Conservation (phyloP, 2,797 vertebrate genomes). For the Nasua narica region DNA sequence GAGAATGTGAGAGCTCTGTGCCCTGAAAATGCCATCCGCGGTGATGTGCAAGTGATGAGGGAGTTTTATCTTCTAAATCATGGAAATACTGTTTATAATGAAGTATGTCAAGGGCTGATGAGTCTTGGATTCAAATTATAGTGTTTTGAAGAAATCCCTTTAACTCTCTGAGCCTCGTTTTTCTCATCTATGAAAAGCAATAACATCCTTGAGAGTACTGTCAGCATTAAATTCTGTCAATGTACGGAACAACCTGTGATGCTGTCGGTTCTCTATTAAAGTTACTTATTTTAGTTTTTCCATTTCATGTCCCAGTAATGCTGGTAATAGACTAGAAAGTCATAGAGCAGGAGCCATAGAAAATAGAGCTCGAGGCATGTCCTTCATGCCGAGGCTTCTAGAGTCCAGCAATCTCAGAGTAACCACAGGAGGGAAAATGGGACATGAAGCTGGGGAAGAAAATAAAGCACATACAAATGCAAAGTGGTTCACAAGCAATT, state of each 20-base stretch:
- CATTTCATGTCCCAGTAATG: background rate
- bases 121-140: background rate
- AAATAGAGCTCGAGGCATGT: background rate
- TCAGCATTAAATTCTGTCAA: background rate
- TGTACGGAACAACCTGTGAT: background rate
- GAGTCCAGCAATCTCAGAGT: background rate
- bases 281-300: background rate
- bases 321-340: background rate
- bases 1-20: rapidly evolving
- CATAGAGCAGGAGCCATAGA: background rate
- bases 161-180: background rate
- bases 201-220: background rate
- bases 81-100: background rate
- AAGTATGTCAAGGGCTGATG: background rate
- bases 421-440: background rate
- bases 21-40: background rate
- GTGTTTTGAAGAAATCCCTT: background rate
- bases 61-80: background rate
- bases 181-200: background rate
- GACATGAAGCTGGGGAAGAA: background rate
- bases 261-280: background rate
- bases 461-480: background rate
- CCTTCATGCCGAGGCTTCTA: background rate
- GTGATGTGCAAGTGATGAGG: background rate
- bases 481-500: background rate